Percentiles rank a stretch among this genome's conserved stretches.
Conservation (phyloP, 2,888 invertebrate genomes). For the Plutella xylostella region DNA sequence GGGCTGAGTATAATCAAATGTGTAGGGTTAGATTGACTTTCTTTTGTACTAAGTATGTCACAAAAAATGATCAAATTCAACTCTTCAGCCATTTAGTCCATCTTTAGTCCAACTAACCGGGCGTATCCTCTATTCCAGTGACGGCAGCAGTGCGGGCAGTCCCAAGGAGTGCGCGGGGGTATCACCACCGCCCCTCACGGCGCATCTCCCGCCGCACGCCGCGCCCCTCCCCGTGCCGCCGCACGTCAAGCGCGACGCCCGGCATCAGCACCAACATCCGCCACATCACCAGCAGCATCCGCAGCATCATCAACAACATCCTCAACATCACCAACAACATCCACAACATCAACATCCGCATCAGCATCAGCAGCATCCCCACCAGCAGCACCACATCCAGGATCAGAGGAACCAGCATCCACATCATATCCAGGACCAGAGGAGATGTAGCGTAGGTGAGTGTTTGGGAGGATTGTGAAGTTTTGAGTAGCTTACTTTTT, state of each 20-base stretch:
- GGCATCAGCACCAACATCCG: not conserved
- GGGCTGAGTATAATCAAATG: no score
- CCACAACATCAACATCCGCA: conserved; percentile 26
- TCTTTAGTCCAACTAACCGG: no score
- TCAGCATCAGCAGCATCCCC: conserved; percentile 24
- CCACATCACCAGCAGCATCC: not conserved
- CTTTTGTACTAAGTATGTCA: no score
- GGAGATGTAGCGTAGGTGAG: conserved; percentile 3
- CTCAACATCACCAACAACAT: conserved; percentile 26
- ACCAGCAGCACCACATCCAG: conserved; percentile 41
- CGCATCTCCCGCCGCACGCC: conserved; percentile 23
- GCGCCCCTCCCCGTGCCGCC: conserved; percentile 16
- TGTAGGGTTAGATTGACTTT: no score
- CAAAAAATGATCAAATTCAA: no score
- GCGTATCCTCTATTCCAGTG: conserved; percentile 27
- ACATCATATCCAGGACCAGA: not conserved
- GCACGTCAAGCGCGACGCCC: conserved; percentile 5
- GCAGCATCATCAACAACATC: conserved; percentile 27
- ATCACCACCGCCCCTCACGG: conserved; percentile 45
- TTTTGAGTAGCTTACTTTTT: no score
- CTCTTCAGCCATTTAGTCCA: no score
- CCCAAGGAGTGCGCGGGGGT: conserved; percentile 59
- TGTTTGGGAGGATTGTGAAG: not conserved
- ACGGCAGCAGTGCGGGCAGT: conserved; percentile 62
- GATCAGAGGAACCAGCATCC: no score